phyloP scores from a whole-genome alignment of 2,888 invertebrate genomes.

The Lymantria dispar region DNA sequence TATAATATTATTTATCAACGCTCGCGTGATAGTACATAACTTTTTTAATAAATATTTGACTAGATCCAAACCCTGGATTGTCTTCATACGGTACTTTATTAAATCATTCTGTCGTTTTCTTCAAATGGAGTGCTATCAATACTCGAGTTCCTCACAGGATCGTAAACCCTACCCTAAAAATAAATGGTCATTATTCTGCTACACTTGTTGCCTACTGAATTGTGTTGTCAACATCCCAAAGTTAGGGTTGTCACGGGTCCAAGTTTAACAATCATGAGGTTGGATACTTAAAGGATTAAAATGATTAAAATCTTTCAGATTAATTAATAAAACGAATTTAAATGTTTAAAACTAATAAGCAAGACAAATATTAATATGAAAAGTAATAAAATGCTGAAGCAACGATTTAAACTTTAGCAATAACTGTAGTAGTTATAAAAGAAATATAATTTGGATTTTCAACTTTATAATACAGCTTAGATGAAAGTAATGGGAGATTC shows the following conservation, averaged over 20 bases:
- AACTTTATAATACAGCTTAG: neutral
- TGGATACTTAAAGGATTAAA: neutral
- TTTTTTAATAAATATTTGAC: neutral
- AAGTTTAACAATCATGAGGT: neutral
- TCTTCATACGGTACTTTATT: conserved; percentile 5
- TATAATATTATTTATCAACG: too few species aligned
- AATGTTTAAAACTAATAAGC: neutral
- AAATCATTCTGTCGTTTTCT: conserved; percentile 21
- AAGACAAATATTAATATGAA: neutral
- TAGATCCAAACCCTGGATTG: neutral
- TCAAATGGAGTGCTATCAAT: conserved; percentile 26
- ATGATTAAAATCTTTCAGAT: too few species aligned
- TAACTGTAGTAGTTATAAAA: neutral
- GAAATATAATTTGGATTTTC: neutral
- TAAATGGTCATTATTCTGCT: conserved; percentile 40
- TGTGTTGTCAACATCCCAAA: conserved; percentile 33
- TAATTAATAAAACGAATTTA: too few species aligned
- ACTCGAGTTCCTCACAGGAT: conserved; percentile 15
- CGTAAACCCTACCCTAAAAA: conserved; percentile 37
- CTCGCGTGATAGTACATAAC: neutral
- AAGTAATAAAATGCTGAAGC: neutral
- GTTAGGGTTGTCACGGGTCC: conserved; percentile 29
- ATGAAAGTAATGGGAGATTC: neutral
- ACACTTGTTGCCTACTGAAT: conserved; percentile 38
- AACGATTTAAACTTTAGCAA: neutral